Evolutionary conservation across 2,797 vertebrate genomes (phyloP).

Genomic region (Falco concolor): DNA sequence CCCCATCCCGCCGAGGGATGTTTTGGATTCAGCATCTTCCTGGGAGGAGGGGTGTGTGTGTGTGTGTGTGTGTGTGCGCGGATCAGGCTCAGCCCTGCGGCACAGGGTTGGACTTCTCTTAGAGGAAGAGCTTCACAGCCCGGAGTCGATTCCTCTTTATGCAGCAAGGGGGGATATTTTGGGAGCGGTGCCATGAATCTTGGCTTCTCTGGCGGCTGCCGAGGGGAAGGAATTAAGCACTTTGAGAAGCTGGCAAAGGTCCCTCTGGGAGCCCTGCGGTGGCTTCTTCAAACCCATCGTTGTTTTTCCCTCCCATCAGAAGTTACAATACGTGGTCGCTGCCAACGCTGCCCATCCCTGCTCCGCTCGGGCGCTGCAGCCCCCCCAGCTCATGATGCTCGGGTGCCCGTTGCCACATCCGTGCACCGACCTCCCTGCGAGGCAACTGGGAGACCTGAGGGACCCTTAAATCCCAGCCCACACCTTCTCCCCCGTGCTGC

Average conservation of each 20-base stretch:
- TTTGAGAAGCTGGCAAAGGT: neutral
- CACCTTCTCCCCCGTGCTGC: rapidly evolving
- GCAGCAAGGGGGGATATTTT: neutral
- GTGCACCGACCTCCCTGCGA: neutral
- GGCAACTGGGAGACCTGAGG: neutral
- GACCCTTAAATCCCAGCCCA: neutral
- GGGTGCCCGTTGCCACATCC: rapidly evolving
- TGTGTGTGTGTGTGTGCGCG: too few relatives aligned
- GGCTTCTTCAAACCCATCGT: neutral
- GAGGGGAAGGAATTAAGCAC: neutral
- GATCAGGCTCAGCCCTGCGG: neutral
- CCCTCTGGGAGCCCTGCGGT: neutral
- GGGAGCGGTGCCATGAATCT: neutral
- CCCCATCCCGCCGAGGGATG: rapidly evolving
- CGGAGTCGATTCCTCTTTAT: rapidly evolving
- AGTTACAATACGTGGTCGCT: rapidly evolving
- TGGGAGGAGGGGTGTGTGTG: neutral
- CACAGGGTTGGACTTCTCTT: rapidly evolving
- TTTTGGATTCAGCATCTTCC: neutral
- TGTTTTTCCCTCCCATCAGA: neutral
- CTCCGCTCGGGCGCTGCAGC: neutral
- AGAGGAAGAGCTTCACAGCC: neutral
- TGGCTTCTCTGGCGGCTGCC: neutral
- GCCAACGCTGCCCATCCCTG: neutral
- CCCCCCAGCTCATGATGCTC: too few relatives aligned